Evolutionary conservation across 2,113 vertebrate species (phyloP), one percentile per base, ranked within the genome.

Genomic region (Menidia beryllina): DNA sequence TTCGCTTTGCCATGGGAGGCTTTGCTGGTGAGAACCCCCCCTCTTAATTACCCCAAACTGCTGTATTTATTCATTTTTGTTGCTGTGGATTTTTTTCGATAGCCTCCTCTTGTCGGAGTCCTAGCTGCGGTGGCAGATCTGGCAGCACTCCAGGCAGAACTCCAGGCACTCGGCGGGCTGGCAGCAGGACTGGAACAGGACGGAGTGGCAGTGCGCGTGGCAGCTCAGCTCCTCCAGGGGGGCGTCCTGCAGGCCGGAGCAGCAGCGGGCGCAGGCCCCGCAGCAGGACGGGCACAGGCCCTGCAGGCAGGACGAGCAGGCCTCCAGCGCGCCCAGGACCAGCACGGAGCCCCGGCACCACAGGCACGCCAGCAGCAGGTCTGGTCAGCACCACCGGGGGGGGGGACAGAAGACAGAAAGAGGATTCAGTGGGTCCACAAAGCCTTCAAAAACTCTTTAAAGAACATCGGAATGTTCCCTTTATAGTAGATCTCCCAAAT

Each of bases 101-200:
- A 6, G 41, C 17, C 13, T 19, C 15, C 4, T 19, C 15, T 45
- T 43, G 4, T 7, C 41, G 26, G 11, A 15, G 27, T 45, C 13
- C 81, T 92, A 93, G 85, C 87, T 84, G 58, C 76, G 91, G 64
- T 93, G 91, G 57, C 89, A 30, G 65, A 88, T 77, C 55, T 91
- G 83, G 78, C 83, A 91, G 69, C 84, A 89, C 63, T 91, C 92
- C 67, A 91, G 83, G 69, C 90, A 94, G 66, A 93, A 91, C 91
- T 94, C 93, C 11, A 93, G 93, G 62, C 79, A 88, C 86, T 91
- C 82, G 0, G 77, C 75, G 3, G 77, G 82, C 87, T 92, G 91
- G 62, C 92, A 92, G 89, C 81, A 82, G 79, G 92, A 92, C 91
- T 91, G 72, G 71, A 91, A 92, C 89, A 94, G 67, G 70, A 88